These are phyloP conservation scores for Icerya purchasi DNA, from an alignment of 2,888 invertebrate species.

Conservation along the genomic window DNA sequence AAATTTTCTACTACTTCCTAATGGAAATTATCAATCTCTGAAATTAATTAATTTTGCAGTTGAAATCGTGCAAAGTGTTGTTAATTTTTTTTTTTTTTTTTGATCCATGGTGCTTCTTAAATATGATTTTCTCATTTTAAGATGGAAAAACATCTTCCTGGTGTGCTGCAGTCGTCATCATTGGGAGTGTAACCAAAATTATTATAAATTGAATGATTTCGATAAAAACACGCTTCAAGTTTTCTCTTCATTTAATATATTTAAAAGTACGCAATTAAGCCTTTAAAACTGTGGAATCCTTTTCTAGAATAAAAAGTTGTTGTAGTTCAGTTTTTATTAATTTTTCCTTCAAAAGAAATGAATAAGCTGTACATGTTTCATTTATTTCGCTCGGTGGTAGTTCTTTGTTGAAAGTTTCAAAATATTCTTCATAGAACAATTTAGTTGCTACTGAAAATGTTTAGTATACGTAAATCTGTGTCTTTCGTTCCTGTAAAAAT, in stretches of 20 bases:
- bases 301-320: neutral
- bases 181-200: neutral
- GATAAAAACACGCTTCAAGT: neutral
- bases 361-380: neutral
- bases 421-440: neutral
- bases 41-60: neutral
- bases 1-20: neutral
- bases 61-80: neutral
- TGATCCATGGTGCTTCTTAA: neutral
- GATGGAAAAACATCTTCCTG: neutral
- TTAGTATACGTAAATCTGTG: neutral
- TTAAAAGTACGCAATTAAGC: neutral
- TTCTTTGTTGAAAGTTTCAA: neutral
- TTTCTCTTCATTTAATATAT: neutral
- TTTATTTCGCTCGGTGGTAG: neutral
- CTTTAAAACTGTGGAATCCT: neutral
- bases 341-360: neutral
- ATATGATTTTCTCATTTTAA: neutral
- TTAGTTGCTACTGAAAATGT: neutral
- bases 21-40: neutral
- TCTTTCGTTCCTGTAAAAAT: neutral
- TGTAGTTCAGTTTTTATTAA: neutral
- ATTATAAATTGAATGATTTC: neutral
- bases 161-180: neutral
- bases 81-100: neutral